A percentile compares a stretch with the other conserved stretches of the same genome.
Conservation (phyloP, 2,888 invertebrate species). For the Teinopalpus imperialis region DNA sequence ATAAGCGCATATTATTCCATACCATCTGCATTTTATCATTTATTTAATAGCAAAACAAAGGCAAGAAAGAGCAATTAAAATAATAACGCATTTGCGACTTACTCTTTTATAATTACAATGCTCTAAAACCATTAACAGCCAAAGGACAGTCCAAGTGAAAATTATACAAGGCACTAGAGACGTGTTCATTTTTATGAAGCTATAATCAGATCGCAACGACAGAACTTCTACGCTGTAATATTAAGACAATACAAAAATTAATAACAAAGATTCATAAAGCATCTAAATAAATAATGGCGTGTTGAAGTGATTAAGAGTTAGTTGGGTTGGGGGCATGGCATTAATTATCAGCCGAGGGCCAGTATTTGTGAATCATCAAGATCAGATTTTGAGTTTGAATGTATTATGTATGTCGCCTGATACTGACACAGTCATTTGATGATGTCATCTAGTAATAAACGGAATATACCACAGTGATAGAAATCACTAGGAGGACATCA, state of each 20-base stretch:
- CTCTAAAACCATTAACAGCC: slow-evolving; percentile 55
- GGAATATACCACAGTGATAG: too few species aligned
- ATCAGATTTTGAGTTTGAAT: too few species aligned
- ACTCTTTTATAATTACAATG: slow-evolving; percentile 51
- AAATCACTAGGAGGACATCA: too few species aligned
- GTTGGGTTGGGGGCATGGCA: too few species aligned
- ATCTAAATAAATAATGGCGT: too few species aligned
- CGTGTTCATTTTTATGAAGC: slow-evolving; percentile 45
- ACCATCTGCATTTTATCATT: slow-evolving; percentile 46
- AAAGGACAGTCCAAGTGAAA: slow-evolving; percentile 52
- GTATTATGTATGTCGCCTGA: too few species aligned
- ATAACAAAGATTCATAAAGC: not conserved
- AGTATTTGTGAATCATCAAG: too few species aligned
- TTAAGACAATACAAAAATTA: not conserved
- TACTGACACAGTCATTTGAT: too few species aligned
- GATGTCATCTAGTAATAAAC: too few species aligned
- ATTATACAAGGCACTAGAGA: slow-evolving; percentile 42
- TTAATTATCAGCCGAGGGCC: too few species aligned
- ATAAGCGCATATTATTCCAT: slow-evolving; percentile 61
- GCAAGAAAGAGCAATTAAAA: too few species aligned
- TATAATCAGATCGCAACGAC: slow-evolving; percentile 43
- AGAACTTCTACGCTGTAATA: slow-evolving; percentile 58
- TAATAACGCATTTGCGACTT: slow-evolving; percentile 33
- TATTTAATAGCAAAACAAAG: not conserved
- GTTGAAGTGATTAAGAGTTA: too few species aligned